Conservation (phyloP, 2,797 vertebrate species). For the Heteromormyrus szaboi region DNA sequence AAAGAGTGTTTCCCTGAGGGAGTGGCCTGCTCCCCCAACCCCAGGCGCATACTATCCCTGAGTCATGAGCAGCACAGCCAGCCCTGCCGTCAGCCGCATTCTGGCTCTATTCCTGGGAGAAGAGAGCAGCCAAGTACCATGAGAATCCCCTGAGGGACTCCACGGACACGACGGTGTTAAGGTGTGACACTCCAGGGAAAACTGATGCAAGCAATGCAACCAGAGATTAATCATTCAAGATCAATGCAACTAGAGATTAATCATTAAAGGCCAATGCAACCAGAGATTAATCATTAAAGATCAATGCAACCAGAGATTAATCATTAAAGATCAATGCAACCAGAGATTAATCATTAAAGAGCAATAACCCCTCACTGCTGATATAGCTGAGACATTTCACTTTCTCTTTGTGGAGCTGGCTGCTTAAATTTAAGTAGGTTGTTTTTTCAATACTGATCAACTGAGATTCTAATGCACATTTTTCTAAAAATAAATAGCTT, state of each 20-base stretch:
- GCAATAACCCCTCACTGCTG: background rate
- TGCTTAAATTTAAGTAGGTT: background rate
- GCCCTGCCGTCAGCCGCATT: background rate
- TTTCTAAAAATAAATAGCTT: background rate
- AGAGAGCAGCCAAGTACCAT: background rate
- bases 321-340: background rate
- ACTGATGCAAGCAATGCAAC: background rate
- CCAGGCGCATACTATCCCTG: background rate
- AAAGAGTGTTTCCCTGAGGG: background rate
- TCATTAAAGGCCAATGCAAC: background rate
- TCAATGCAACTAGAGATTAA: background rate
- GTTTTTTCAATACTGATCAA: background rate
- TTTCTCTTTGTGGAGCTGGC: background rate
- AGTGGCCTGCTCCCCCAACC: background rate
- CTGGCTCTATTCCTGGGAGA: background rate
- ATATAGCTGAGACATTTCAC: background rate
- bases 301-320: background rate
- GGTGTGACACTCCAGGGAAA: background rate
- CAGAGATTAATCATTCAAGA: background rate
- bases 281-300: background rate
- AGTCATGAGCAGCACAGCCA: background rate
- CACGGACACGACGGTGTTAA: background rate
- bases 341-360: background rate
- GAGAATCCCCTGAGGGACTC: background rate
- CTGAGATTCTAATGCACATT: background rate